Base-by-base conservation (phyloP, 2,113 vertebrate genomes). In the Bothrops jararaca region DNA sequence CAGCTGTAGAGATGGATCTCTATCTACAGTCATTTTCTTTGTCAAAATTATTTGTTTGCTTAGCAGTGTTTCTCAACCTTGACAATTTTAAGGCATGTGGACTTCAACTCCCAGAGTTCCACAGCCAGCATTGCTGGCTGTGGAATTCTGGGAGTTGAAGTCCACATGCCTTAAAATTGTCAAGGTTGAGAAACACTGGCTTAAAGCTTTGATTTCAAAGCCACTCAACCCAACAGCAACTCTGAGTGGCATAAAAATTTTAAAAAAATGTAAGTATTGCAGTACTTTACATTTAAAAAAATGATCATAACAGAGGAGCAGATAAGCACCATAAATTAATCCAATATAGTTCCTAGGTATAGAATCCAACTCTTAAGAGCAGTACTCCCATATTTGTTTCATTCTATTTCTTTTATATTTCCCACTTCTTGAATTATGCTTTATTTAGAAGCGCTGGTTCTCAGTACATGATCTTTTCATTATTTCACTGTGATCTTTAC, bases 391-490 rank as follows among this genome's bases (percentile, higher is more conserved):
- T 26, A 86, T 52, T 20, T n/a, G 18, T 52, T 88, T 8, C 18
- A 50, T 58, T 64, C 39, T n/a, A 48, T 29, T 57, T 50, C 23
- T 3, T 23, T 13, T 53, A 15, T 45, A 52, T 8, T 34, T 88
- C 56, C 18, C 56, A 34, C 58, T n/a, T 39, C n/a, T 86, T 29
- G 15, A 39, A 58, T 34, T 23, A 60, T 69, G 87, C 56, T 87
- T 52, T 92, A 26, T 92, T 88, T 88, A 88, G 53, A 91, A 92
- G 57, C 12, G 5, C 57, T 69, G 58, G 18, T 87, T 74, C 91
- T 24, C 50, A 5, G 34, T 50, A 74, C 58, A n/a, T 74, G 42
- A 22, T 20, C n/a, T 54, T 88, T 88, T 69, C 58, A 92, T 74
- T 74, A 92, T 88, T 69, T 74, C 10, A 54, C 20, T 88, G 52